Base-by-base conservation (phyloP, 2,888 invertebrate species). In the Carterocephalus palaemon region DNA sequence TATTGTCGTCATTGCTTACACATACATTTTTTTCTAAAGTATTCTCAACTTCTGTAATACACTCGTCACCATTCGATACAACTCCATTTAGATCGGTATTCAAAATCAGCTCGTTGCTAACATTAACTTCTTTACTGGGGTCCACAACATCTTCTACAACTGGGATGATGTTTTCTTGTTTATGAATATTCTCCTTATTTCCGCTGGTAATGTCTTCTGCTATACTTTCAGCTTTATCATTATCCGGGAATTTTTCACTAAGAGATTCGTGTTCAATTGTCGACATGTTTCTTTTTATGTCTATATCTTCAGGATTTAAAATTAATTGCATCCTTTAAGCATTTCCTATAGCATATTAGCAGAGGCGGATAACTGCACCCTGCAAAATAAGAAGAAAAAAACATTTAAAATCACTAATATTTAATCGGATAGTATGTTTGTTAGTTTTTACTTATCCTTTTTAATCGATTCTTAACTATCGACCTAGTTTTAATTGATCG, bases 311-410 rank as follows among this genome's bases (percentile, higher is more conserved):
- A 61, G 67, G 57, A 47, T 75, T 70, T 52, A 75, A 54, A 62
- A 80, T 75, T 64, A 85, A 67, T 81, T 85, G 83, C 85, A 86
- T 85, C 67, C 70, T 83, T 64, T 39, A 67, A 64, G 57, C 77
- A 75, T 80, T 63, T 72, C 74, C 60, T 65, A 38, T 54, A 28
- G 48, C 57, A 55, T 60, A 40, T 53, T 57, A 45, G 41, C 39
- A 43, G 50, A 57, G 55, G 56, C 52, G 42, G 49, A 60, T 46
- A 38, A 26, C 41, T 46, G 41, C 23, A 41, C 46, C 57, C 79
- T 79, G 75, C 52, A 81, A 75, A 34, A 48, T 32, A 53, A 51
- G 54, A 38, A 51, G 51, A 56, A 49, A 46, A 13, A 19, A 16
- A 5, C 3, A 34, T 22, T 29, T 16, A 8, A 19, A 33, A 20